Conservation (phyloP, 2,113 vertebrate genomes). For the Mesitornis unicolor region DNA sequence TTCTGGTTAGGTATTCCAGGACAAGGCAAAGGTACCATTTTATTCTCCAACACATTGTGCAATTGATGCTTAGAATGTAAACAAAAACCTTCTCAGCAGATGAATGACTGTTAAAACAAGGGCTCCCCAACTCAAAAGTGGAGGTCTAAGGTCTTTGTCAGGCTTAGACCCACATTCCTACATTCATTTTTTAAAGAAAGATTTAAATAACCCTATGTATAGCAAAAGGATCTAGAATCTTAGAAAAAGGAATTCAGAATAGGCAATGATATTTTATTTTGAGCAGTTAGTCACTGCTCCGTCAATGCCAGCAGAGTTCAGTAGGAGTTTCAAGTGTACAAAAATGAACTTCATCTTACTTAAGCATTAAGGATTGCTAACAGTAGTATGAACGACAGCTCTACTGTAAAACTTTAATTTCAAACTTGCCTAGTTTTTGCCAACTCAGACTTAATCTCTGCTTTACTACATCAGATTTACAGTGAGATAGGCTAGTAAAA, state of each 20-base stretch:
- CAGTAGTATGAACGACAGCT: neutral
- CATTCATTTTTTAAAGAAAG: neutral
- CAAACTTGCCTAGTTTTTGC: neutral
- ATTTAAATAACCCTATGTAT: neutral
- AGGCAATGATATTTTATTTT: neutral
- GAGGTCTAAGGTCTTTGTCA: neutral
- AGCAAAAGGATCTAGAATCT: neutral
- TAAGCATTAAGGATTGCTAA: neutral
- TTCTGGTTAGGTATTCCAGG: neutral
- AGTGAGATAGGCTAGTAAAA: neutral
- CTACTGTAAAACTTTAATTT: neutral
- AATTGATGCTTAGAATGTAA: neutral
- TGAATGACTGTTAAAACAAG: neutral
- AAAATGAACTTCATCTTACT: neutral
- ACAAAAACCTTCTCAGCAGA: neutral
- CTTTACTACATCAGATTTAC: neutral
- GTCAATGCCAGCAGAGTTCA: neutral
- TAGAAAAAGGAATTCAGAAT: neutral
- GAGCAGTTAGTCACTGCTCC: neutral
- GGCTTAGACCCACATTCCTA: neutral
- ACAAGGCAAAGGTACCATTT: neutral
- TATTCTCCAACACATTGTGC: neutral
- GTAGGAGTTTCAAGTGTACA: neutral
- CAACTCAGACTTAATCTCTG: neutral
- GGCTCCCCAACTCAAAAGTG: neutral